These are phyloP conservation scores for Actenoides lindsayi DNA, from an alignment of 2,113 vertebrate genomes.

Conservation along the genomic window DNA sequence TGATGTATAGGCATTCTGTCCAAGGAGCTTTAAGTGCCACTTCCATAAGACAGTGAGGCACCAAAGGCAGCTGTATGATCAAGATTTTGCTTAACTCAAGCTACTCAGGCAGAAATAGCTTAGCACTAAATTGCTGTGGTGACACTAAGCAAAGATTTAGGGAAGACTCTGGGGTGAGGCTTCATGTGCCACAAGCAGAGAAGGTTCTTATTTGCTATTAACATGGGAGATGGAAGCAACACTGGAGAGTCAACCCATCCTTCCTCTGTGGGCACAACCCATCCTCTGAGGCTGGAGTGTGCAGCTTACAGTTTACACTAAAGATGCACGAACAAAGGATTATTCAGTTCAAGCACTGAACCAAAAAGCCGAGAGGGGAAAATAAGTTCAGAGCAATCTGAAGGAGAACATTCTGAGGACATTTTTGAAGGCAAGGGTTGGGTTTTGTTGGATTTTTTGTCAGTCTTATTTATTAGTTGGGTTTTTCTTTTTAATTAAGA, in stretches of 20 bases:
- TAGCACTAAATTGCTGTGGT: background rate
- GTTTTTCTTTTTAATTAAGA: conserved; percentile 49
- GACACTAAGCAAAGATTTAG: background rate
- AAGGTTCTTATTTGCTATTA: background rate
- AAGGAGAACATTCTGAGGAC: background rate
- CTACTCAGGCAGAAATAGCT: background rate
- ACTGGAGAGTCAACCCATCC: background rate
- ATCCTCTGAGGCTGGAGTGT: background rate
- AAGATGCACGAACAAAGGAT: conserved; percentile 16
- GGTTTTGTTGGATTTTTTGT: background rate
- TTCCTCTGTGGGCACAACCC: background rate
- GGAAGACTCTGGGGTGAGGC: background rate
- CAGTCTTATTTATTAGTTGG: conserved; percentile 31
- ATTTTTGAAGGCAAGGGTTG: background rate
- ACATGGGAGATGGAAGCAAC: background rate
- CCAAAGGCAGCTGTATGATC: background rate
- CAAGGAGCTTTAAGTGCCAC: background rate
- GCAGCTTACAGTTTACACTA: background rate
- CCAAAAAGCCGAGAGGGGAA: background rate
- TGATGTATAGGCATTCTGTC: background rate
- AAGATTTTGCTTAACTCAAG: background rate
- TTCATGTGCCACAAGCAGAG: background rate
- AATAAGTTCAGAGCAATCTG: conserved; percentile 24
- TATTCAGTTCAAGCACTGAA: conserved; percentile 9
- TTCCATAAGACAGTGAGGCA: background rate